These are phyloP conservation scores for Incurvaria masculella DNA, from an alignment of 2,888 invertebrate genomes.

Conservation along the genomic window DNA sequence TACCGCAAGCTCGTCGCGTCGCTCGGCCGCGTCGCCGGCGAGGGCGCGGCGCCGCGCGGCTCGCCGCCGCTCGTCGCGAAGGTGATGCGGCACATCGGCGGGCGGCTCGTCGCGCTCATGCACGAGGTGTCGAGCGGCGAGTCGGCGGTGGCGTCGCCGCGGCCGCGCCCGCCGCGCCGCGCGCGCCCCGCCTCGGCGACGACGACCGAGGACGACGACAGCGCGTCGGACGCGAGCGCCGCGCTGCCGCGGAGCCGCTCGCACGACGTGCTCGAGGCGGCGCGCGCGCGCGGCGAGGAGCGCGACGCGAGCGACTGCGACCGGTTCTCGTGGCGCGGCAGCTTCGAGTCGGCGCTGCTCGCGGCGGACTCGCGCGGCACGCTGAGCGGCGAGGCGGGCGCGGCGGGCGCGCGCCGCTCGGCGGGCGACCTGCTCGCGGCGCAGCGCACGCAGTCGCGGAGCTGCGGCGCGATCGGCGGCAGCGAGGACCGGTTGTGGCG, in stretches of 20 bases:
- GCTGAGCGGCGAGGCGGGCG: conserved; percentile 67
- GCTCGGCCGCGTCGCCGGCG: conserved; percentile 70
- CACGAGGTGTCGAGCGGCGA: conserved; percentile 85
- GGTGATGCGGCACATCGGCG: conserved; percentile 91
- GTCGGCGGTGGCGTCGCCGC: conserved; percentile 60
- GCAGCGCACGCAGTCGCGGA: conserved; percentile 75
- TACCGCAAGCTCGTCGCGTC: conserved; percentile 84
- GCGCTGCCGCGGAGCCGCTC: conserved; percentile 76
- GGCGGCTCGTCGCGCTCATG: conserved; percentile 83
- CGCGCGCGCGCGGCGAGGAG: conserved; percentile 54
- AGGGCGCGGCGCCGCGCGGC: conserved; percentile 55
- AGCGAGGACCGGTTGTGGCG: conserved; percentile 56
- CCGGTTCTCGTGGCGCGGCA: conserved; percentile 88
- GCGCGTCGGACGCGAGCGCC: conserved; percentile 61
- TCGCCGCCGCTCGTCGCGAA: conserved; percentile 86
- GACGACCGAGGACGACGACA: conserved; percentile 70
- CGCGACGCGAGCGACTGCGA: conserved; percentile 85
- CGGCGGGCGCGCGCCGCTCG: conserved; percentile 75
- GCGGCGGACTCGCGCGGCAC: conserved; percentile 84
- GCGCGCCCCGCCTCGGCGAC: conserved; percentile 56
- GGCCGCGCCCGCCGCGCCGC: conserved; percentile 57
- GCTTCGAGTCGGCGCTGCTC: conserved; percentile 87
- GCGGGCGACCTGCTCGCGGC: conserved; percentile 81
- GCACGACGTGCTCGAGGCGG: conserved; percentile 72
- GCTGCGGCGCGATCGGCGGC: conserved; percentile 83